Evolutionary conservation across 2,113 vertebrate genomes (phyloP).

Genomic region (Fulica atra): DNA sequence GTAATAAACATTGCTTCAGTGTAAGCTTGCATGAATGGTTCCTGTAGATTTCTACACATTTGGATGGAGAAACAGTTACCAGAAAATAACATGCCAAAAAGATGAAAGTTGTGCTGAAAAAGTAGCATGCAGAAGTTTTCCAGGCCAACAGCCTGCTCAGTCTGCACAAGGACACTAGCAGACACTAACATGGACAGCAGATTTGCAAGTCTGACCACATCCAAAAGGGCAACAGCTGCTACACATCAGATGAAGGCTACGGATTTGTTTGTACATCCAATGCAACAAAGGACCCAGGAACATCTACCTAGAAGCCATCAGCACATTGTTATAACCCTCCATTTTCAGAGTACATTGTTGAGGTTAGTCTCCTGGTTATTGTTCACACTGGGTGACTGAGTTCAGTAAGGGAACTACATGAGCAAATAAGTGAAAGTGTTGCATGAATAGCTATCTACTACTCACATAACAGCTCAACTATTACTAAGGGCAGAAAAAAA

Average conservation of each 20-base stretch:
- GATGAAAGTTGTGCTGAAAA: not conserved
- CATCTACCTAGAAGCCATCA: not conserved
- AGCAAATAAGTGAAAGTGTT: not conserved
- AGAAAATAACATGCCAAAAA: not conserved
- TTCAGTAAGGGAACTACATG: not conserved
- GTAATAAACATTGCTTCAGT: not conserved
- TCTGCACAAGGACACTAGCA: not conserved
- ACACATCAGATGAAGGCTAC: not conserved
- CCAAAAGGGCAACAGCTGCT: not conserved
- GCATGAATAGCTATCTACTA: not conserved
- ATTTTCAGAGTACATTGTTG: not conserved
- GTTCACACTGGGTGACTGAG: not conserved
- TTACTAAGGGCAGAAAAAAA: not conserved
- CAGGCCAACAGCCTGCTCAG: not conserved
- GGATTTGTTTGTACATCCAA: not conserved
- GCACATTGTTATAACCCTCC: not conserved
- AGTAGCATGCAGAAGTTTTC: not conserved
- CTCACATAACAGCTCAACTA: not conserved
- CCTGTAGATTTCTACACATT: not conserved
- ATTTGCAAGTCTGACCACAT: not conserved
- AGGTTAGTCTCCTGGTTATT: not conserved
- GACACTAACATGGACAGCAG: accelerated
- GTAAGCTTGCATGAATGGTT: not conserved
- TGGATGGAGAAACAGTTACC: not conserved
- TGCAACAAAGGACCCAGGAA: not conserved